Conservation (phyloP, 2,888 invertebrate species). For the Nephrotoma appendiculata region DNA sequence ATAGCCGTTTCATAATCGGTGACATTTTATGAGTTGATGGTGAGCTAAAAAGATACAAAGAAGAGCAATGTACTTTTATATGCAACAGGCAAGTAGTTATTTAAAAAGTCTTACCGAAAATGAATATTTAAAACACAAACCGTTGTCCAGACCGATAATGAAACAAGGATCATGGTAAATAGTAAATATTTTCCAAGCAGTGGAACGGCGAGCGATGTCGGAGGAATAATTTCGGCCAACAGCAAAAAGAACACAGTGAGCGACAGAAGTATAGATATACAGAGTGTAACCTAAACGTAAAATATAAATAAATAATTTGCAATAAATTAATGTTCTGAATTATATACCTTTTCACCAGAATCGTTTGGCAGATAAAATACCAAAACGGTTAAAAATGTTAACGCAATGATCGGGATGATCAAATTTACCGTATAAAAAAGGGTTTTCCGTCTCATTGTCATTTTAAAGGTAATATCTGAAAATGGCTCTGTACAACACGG, state of each 20-base stretch:
- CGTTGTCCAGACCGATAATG: conserved; percentile 85
- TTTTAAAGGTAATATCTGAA: conserved; percentile 95
- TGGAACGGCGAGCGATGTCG: conserved; percentile 90
- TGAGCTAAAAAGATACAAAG: conserved; percentile 40
- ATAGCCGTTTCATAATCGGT: conserved; percentile 73
- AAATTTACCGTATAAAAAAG: conserved; percentile 93
- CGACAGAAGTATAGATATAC: conserved; percentile 96
- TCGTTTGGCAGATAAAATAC: conserved; percentile 97
- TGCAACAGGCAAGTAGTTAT: neutral
- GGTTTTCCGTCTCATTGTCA: conserved; percentile 94
- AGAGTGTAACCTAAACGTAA: conserved; percentile 65
- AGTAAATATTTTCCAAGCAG: conserved; percentile 89
- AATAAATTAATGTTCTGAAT: neutral
- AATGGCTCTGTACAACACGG: conserved; percentile 78
- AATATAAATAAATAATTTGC: conserved; percentile 15
- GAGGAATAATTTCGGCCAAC: conserved; percentile 96
- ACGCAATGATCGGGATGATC: conserved; percentile 94
- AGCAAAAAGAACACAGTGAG: conserved; percentile 98
- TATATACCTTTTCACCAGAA: conserved; percentile 82
- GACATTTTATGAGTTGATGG: conserved; percentile 92
- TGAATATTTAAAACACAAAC: conserved; percentile 93
- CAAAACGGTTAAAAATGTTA: conserved; percentile 88
- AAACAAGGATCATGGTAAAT: conserved; percentile 93
- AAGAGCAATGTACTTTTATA: neutral
- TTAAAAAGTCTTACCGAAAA: conserved; percentile 45